phyloP scores from a whole-genome alignment of 2,797 vertebrate genomes.

The Petrocephalus sullivani region DNA sequence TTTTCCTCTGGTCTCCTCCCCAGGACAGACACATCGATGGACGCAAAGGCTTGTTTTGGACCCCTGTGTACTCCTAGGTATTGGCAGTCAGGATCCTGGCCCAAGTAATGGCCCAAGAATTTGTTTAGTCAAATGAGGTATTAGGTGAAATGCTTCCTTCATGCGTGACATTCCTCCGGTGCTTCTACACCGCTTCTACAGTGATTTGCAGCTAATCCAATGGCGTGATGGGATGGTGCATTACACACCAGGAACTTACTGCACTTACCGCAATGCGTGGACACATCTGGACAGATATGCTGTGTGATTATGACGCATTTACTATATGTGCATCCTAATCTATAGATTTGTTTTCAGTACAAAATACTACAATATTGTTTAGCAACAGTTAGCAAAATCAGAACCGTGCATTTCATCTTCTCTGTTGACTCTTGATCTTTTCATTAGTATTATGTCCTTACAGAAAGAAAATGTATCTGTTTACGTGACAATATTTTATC shows the following conservation, averaged over 20 bases:
- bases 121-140: neutral
- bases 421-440: neutral
- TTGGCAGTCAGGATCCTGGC: neutral
- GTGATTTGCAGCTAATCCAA: neutral
- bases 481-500: neutral
- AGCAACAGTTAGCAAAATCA: conserved; percentile 16
- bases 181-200: neutral
- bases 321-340: neutral
- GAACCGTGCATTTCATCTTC: conserved; percentile 33
- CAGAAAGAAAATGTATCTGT: neutral
- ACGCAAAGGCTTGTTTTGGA: neutral
- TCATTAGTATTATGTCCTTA: neutral
- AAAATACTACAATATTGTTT: neutral
- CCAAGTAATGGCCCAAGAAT: neutral
- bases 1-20: neutral
- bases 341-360: neutral
- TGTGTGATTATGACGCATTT: neutral
- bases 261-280: neutral
- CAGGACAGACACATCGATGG: neutral
- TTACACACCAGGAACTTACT: neutral
- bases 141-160: neutral
- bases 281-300: neutral
- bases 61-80: neutral
- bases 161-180: neutral
- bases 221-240: neutral